Conservation (phyloP, 2,888 invertebrate species). For the Limnephilus auricula region DNA sequence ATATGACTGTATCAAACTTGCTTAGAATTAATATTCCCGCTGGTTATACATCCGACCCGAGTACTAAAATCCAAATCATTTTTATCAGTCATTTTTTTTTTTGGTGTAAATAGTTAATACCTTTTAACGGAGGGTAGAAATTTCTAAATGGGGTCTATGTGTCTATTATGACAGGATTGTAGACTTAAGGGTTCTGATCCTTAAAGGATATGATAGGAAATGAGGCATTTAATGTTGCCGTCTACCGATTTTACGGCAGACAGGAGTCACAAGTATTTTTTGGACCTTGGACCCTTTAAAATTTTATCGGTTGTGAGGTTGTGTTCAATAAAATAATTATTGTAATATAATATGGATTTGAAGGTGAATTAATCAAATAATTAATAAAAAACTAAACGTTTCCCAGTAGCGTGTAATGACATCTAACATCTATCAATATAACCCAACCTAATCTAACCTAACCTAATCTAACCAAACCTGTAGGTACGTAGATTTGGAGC, state of each 20-base stretch:
- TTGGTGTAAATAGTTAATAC: neutral
- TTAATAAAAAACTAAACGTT: neutral
- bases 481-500: too few species aligned
- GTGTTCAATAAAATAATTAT: neutral
- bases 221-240: slow-evolving; percentile 21
- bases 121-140: neutral
- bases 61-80: neutral
- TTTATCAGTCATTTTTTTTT: neutral
- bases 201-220: slow-evolving; percentile 40
- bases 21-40: neutral
- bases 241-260: slow-evolving; percentile 17
- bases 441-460: too few species aligned
- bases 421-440: neutral
- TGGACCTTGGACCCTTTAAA: neutral
- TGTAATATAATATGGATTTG: neutral
- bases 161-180: slow-evolving; percentile 29
- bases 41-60: neutral
- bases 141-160: neutral
- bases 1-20: neutral
- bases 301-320: neutral
- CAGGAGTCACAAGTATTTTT: neutral
- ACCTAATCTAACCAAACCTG: too few species aligned
- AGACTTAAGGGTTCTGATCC: slow-evolving; percentile 13
- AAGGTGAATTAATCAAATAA: neutral
- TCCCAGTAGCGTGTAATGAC: neutral